These are phyloP conservation scores for Alaudala cheleensis DNA, from an alignment of 2,113 vertebrate species.

Conservation along the genomic window DNA sequence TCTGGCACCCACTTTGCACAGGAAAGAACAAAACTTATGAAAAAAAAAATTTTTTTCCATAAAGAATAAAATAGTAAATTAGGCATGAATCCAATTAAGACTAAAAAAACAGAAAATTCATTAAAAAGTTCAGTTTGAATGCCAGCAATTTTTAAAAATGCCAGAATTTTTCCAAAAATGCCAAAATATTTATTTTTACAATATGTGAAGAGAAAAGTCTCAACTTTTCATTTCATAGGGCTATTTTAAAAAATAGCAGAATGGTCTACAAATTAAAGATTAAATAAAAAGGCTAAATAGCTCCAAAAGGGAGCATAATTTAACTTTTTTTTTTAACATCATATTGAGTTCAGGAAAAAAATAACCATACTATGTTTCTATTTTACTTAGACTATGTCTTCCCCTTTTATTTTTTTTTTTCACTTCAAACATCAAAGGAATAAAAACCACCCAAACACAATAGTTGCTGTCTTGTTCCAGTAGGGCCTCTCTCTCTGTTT, in stretches of 20 bases:
- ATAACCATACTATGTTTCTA: neutral
- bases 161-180: neutral
- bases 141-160: neutral
- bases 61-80: neutral
- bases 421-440: neutral
- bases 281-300: neutral
- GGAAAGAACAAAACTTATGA: neutral
- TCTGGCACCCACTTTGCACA: neutral
- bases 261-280: neutral
- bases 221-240: neutral
- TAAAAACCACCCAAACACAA: neutral
- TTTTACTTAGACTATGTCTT: neutral
- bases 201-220: neutral
- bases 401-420: neutral
- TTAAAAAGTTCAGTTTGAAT: neutral
- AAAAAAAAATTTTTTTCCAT: neutral
- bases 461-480: neutral
- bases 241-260: neutral
- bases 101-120: neutral
- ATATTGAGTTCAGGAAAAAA: neutral
- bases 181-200: neutral
- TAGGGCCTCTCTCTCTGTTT: neutral
- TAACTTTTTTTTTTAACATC: neutral
- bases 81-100: neutral
- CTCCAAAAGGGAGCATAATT: neutral